Conservation (phyloP, 2,113 vertebrate species). For the Heterochromis multidens region DNA sequence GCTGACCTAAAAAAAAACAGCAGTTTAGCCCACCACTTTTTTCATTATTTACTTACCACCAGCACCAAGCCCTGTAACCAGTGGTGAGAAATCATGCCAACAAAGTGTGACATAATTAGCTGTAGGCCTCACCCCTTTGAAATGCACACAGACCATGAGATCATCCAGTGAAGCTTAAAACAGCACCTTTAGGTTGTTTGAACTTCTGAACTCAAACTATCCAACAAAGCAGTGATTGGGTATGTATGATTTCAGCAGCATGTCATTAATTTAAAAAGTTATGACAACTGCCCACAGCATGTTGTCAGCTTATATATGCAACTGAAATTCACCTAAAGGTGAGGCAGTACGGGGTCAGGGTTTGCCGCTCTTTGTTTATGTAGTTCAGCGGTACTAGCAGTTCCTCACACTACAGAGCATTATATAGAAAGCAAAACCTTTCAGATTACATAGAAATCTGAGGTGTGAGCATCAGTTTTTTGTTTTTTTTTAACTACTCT, state of each 20-base stretch:
- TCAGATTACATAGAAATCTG: rapidly evolving
- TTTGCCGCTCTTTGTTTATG: background rate
- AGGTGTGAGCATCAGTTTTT: background rate
- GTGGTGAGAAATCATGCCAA: background rate
- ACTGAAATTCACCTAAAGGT: background rate
- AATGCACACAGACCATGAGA: background rate
- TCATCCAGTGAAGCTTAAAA: background rate
- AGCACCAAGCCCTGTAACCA: background rate
- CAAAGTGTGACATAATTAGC: background rate
- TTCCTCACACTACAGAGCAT: background rate
- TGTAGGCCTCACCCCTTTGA: background rate
- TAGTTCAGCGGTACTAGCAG: rapidly evolving
- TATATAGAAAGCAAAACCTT: background rate
- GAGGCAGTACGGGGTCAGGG: rapidly evolving
- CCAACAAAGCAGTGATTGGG: background rate
- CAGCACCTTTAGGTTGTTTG: background rate
- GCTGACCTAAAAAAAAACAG: background rate
- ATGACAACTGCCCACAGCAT: background rate
- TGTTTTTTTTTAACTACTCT: background rate
- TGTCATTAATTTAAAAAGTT: background rate
- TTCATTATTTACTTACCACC: background rate
- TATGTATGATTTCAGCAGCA: background rate
- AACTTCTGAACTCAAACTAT: background rate
- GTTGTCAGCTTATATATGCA: background rate
- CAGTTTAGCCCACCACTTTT: background rate